Base-by-base conservation (phyloP, 1,140 invertebrate genomes). In the Odontomachus brunneus region DNA sequence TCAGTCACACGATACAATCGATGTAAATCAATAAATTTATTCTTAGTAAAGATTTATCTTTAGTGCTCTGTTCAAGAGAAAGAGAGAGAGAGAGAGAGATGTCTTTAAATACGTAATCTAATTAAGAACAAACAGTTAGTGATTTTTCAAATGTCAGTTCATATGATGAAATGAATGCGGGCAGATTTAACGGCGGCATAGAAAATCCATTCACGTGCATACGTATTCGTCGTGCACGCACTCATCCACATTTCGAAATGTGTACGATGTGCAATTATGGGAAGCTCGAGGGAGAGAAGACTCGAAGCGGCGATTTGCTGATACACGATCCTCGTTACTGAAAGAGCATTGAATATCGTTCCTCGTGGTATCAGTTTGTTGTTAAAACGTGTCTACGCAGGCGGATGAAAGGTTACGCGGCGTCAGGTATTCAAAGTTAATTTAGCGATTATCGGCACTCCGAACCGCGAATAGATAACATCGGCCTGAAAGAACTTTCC, bases 371-470 rank as follows among this genome's bases (percentile, higher is more conserved):
- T 87, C 83, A 88, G 88, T 87, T 88, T 85, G 87, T 88, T 87
- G 88, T 88, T 87, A 89, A 89, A 90, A 88, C 80, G 78, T 59
- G 75, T 85, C 78, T 51, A 84, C 67, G 60, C 75, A 84, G 65
- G 80, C 59, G n/a, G 66, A 73, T 55, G 60, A 82, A 89, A 84
- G 81, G 73, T 86, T 69, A 38, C 33, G 62, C 81, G 71, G 67
- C 65, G 63, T 65, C 78, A 81, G 71, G 73, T 82, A 90, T 91
- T 90, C 89, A 88, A 82, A 88, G 82, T 84, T 84, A 90, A 89
- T 91, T 89, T 88, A 88, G 76, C 86, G 85, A 91, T 91, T 91
- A 90, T 89, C 89, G 84, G 86, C 89, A 85, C 74, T 85, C 82
- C 82, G 81, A 83, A 59, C 80, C 67, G 65, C 71, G 76, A 82